Evolutionary conservation across 2,888 invertebrate species (phyloP).

Genomic region (Pogonocherus hispidulus): DNA sequence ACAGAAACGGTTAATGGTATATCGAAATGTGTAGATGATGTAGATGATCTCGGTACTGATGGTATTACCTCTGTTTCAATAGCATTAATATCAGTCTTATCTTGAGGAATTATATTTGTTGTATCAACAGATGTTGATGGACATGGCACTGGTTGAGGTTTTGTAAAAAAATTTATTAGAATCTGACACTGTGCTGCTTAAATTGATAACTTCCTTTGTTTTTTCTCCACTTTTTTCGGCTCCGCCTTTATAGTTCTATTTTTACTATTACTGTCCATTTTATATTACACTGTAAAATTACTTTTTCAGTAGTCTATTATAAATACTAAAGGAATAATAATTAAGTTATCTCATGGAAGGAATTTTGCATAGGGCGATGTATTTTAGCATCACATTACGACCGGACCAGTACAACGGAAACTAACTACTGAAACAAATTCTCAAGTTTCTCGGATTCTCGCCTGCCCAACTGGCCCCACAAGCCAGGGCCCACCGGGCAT

Average conservation of each 20-base stretch:
- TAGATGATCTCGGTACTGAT: not conserved
- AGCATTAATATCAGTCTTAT: not conserved
- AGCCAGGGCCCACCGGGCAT: not conserved
- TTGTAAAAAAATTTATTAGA: not conserved
- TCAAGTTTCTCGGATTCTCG: not conserved
- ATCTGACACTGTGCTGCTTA: not conserved
- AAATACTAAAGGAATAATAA: constrained; percentile 9
- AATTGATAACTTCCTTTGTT: not conserved
- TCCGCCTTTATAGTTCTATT: not conserved
- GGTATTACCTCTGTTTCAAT: not conserved
- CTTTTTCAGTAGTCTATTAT: not conserved
- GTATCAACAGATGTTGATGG: not conserved
- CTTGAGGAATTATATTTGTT: not conserved
- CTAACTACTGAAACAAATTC: not conserved
- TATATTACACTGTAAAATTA: not conserved
- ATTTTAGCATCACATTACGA: not conserved
- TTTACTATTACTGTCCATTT: not conserved
- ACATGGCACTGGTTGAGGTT: not conserved
- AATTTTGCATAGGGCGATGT: not conserved
- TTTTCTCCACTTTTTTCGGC: constrained; percentile 1
- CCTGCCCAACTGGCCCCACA: not conserved
- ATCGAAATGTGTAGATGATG: not conserved
- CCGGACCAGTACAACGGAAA: not conserved
- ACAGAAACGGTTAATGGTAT: not conserved
- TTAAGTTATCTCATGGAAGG: not conserved